Evolutionary conservation across 1,140 invertebrate species (phyloP).

Genomic region (Solenopsis fugax): DNA sequence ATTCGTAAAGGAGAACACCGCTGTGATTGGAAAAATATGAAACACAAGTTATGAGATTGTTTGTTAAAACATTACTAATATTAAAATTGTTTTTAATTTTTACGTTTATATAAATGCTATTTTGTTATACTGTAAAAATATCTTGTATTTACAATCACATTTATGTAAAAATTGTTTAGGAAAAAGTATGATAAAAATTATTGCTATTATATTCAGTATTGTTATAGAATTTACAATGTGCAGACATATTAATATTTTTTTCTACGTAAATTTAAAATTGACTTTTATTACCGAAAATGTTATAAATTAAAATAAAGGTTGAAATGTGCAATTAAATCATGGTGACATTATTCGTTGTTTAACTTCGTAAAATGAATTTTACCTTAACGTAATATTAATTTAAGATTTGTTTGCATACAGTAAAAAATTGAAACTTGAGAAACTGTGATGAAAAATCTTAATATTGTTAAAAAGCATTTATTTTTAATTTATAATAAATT

Average conservation of each 20-base stretch:
- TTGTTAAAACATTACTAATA: background rate
- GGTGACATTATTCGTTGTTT: background rate
- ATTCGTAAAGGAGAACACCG: conserved; percentile 27
- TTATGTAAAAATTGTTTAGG: background rate
- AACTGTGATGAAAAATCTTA: background rate
- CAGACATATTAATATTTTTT: background rate
- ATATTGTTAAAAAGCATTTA: background rate
- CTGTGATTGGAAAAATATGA: conserved; percentile 63
- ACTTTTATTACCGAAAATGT: background rate
- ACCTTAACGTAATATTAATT: background rate
- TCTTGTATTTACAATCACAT: background rate
- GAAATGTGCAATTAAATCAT: background rate
- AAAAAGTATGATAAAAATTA: background rate
- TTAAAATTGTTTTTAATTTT: background rate
- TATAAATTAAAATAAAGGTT: background rate
- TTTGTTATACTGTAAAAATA: too few relatives aligned
- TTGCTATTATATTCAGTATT: background rate
- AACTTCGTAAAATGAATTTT: background rate
- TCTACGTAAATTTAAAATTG: background rate
- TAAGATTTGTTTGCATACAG: background rate
- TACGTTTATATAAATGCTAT: too few relatives aligned
- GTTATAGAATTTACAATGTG: background rate
- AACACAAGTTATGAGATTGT: conserved; percentile 64
- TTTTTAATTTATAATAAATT: too few relatives aligned
- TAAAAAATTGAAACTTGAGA: background rate